Base-by-base conservation (phyloP, 2,888 invertebrate genomes). In the Melitaea athalia region DNA sequence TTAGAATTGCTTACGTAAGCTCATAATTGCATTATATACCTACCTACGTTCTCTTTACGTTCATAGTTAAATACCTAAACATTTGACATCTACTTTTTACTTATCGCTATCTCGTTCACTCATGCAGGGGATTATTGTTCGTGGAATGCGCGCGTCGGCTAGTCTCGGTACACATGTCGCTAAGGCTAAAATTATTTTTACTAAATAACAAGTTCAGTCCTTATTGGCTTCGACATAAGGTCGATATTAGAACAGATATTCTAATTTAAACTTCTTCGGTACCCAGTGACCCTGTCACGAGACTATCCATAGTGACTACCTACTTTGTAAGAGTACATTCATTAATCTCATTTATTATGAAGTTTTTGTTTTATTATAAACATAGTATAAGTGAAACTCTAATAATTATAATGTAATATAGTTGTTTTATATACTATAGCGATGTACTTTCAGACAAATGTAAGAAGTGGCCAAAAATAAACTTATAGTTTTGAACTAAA, bases 101-200 rank as follows among this genome's bases (percentile, higher is more conserved):
- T 80, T 88, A 79, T 77, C 79, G 82, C 85, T 78, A 72, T 92
- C 92, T 86, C 88, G 83, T 83, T 92, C 81, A 77, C 87, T 86
- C 91, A 75, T 83, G 82, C 79, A 79, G 85, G 85, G 85, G 84
- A 89, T 87, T 89, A 90, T 85, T 87, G 87, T 88, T 86, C 86
- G 81, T 81, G 89, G 91, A 92, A 91, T 92, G 92, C 91, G 92
- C 91, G 91, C 91, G 91, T 89, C 92, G 92, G 81, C 86, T 86
- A 91, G 91, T 91, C 92, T 92, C 91, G 87, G 78, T 83, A 83
- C 84, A 74, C 72, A n/a, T 64, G 76, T 67, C 76, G 57, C 72
- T 88, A 88, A 83, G 81, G 82, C 66, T 73, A 73, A 84, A 72
- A 81, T 79, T 84, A 73, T 73, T 64, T 63, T 71, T 60, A 72